Base-by-base conservation (phyloP, 2,888 invertebrate species). In the Drosophila kambysellisi region DNA sequence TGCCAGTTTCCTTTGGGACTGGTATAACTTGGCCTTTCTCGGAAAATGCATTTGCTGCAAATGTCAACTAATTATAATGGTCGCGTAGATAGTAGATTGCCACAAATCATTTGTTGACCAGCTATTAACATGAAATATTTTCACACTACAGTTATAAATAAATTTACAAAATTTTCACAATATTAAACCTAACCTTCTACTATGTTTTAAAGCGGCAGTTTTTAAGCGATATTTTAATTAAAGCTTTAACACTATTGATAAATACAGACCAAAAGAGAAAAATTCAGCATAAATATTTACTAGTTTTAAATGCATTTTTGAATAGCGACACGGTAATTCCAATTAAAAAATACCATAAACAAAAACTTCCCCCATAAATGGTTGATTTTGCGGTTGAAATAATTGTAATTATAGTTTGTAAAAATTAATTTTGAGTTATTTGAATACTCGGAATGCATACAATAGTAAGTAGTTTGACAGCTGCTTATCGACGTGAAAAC, bases 401-500 rank as follows among this genome's bases (percentile, higher is more conserved):
- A 46, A 68, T 35, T 35, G 2, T 32, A 35, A 70, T 35, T 70
- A 35, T 29, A 54, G 20, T 20, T 33, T 46, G 20, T 25, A 30
- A 25, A 29, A 59, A 57, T 59, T 46, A 52, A 29, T 50, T 54
- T 46, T 32, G 37, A 41, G 37, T 35, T 61, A 35, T 70, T 50
- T 30, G 54, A 65, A 56, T 61, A 41, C 29, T 15, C 30, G 33
- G 54, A 62, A 63, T 60, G 56, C 56, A 9, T 56, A 29, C 20
- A 50, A 33, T 58, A 46, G 35, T n/a, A 54, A 52, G 20, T 35
- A 53, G 35, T 46, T 32, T 56, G 46, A 48, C 32, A 52, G 33
- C 3, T 68, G 65, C 35, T 60, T 64, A 88, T 53, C 62, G 70
- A 43, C 50, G 68, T 74, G 80, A 74, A 70, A 82, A 51, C 69